Evolutionary conservation across 2,888 invertebrate species (phyloP).

Genomic region (Cryptus viduatorius): DNA sequence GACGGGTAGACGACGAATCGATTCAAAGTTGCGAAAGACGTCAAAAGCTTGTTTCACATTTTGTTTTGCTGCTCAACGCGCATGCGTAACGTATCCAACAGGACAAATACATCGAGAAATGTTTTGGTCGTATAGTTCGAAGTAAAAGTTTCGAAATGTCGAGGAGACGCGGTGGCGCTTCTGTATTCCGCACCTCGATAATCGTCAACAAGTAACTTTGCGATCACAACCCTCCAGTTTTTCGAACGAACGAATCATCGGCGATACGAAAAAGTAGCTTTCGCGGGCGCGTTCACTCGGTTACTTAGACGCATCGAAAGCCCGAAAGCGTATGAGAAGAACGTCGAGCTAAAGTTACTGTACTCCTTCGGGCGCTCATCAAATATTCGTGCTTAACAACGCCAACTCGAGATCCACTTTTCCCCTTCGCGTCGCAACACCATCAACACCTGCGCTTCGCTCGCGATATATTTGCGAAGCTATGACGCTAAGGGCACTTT

Average conservation of each 20-base stretch:
- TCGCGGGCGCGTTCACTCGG: neutral
- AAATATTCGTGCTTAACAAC: constrained; percentile 77
- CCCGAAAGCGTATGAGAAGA: constrained; percentile 51
- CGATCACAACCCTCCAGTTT: constrained; percentile 7
- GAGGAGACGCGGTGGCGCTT: neutral
- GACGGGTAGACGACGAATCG: neutral
- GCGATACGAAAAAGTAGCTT: constrained; percentile 43
- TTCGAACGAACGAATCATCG: constrained; percentile 70
- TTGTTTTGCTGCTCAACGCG: neutral
- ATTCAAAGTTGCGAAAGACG: constrained; percentile 21
- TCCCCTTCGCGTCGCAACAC: constrained; percentile 19
- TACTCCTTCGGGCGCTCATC: constrained; percentile 75
- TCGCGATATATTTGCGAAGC: constrained; percentile 24
- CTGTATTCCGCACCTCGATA: constrained; percentile 4
- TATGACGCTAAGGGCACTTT: neutral
- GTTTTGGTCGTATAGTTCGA: neutral
- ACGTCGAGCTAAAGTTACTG: neutral
- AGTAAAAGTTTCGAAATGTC: neutral
- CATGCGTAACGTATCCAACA: neutral
- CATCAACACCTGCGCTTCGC: constrained; percentile 78
- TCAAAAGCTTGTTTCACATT: neutral
- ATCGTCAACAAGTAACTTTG: constrained; percentile 31
- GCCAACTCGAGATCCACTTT: constrained; percentile 75
- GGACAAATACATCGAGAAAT: neutral
- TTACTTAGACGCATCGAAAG: constrained; percentile 15